These are phyloP conservation scores for Cichlasoma orientale DNA, from an alignment of 2,797 vertebrate genomes.

Conservation along the genomic window DNA sequence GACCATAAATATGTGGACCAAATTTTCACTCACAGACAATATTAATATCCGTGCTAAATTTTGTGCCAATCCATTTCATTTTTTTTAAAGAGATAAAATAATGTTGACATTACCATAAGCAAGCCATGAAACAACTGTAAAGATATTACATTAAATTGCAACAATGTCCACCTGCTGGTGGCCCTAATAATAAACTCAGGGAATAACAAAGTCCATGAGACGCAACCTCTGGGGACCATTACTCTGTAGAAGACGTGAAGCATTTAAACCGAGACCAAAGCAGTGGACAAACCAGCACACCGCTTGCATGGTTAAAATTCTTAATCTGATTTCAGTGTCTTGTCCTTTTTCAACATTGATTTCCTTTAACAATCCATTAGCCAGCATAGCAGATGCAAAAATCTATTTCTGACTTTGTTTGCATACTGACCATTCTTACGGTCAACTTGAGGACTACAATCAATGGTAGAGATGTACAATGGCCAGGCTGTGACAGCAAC, in stretches of 20 bases:
- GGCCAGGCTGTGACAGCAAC: not conserved
- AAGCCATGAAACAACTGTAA: not conserved
- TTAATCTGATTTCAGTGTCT: not conserved
- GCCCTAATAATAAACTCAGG: too few relatives aligned
- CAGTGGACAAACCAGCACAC: fast-evolving
- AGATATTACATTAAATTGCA: not conserved
- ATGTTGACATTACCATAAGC: not conserved
- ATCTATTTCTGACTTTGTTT: not conserved
- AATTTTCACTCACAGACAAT: not conserved
- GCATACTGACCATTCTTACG: not conserved
- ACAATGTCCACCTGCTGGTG: not conserved
- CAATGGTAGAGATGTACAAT: conserved; percentile 9
- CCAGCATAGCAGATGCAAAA: not conserved
- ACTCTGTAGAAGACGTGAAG: too few relatives aligned
- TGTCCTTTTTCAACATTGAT: not conserved
- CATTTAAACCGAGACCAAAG: not conserved
- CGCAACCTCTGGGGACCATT: too few relatives aligned
- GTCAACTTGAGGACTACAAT: not conserved
- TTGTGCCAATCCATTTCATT: too few relatives aligned
- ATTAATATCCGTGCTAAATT: not conserved
- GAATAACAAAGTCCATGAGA: too few relatives aligned
- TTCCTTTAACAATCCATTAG: not conserved
- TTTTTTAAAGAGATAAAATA: not conserved
- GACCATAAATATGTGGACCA: too few relatives aligned
- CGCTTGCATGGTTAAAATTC: not conserved